phyloP scores from a whole-genome alignment of 1,140 invertebrate genomes.

The Rhyacophila brunnea region DNA sequence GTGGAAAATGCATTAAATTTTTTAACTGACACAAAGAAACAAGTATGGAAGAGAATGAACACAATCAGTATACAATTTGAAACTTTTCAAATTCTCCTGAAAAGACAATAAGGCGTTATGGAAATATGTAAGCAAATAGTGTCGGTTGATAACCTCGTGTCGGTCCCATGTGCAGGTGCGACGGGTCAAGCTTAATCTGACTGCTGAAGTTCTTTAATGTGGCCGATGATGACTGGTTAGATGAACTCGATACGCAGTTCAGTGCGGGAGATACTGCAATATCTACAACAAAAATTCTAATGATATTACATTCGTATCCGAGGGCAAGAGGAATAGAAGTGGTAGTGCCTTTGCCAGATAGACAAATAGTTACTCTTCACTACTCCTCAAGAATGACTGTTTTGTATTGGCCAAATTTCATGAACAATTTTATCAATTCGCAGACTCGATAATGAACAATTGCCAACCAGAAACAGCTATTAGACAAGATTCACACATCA shows the following conservation, averaged over 20 bases:
- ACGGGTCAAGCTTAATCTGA: constrained; percentile 51
- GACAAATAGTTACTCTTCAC: not conserved
- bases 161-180: constrained; percentile 47
- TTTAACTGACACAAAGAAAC: too few relatives aligned
- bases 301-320: not conserved
- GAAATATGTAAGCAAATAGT: too few relatives aligned
- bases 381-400: not conserved
- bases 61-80: not conserved
- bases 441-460: too few relatives aligned
- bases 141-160: constrained; percentile 32
- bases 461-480: too few relatives aligned
- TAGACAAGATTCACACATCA: too few relatives aligned
- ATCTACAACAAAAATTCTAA: not conserved
- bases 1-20: too few relatives aligned
- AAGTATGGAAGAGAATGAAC: too few relatives aligned
- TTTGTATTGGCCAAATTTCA: too few relatives aligned
- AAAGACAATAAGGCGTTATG: not conserved
- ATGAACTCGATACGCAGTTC: not conserved
- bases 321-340: not conserved
- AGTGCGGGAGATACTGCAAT: not conserved
- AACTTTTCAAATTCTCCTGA: not conserved
- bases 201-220: constrained; percentile 45
- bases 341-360: not conserved
- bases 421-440: too few relatives aligned
- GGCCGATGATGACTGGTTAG: not conserved